Evolutionary conservation across 2,888 invertebrate genomes (phyloP).

Genomic region (Protodeltote pygarga): DNA sequence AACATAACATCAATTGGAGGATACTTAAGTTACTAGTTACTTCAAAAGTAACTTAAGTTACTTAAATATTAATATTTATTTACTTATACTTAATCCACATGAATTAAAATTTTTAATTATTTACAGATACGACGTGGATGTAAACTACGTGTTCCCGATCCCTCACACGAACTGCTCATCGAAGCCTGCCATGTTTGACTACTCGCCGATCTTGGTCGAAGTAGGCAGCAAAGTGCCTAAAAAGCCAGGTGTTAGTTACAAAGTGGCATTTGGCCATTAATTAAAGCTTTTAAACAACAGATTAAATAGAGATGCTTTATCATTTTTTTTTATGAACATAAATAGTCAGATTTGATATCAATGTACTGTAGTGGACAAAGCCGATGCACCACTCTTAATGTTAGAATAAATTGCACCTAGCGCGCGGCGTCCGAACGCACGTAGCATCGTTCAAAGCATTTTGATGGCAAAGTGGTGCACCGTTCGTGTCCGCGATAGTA

Average conservation of each 20-base stretch:
- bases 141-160: constrained; percentile 94
- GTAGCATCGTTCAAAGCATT: too few relatives aligned
- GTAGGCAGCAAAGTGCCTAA: constrained; percentile 70
- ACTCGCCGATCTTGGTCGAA: constrained; percentile 72
- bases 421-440: too few relatives aligned
- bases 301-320: not conserved
- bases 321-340: not conserved
- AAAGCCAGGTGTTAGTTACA: constrained; percentile 71
- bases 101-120: not conserved
- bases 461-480: too few relatives aligned
- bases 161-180: constrained; percentile 89
- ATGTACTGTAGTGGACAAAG: too few relatives aligned
- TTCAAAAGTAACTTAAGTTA: too few relatives aligned
- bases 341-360: too few relatives aligned
- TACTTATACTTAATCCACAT: too few relatives aligned
- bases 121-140: constrained; percentile 92
- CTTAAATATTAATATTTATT: not conserved
- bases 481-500: too few relatives aligned
- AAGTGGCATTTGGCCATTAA: constrained; percentile 63
- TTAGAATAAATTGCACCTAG: too few relatives aligned
- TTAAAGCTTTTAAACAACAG: not conserved
- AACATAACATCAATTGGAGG: too few relatives aligned
- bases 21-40: too few relatives aligned
- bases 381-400: too few relatives aligned
- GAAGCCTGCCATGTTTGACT: constrained; percentile 70